A percentile compares a stretch with the other conserved stretches of the same genome.
Conservation (phyloP, 2,888 invertebrate species). For the Lasioglossum pauxillum region DNA sequence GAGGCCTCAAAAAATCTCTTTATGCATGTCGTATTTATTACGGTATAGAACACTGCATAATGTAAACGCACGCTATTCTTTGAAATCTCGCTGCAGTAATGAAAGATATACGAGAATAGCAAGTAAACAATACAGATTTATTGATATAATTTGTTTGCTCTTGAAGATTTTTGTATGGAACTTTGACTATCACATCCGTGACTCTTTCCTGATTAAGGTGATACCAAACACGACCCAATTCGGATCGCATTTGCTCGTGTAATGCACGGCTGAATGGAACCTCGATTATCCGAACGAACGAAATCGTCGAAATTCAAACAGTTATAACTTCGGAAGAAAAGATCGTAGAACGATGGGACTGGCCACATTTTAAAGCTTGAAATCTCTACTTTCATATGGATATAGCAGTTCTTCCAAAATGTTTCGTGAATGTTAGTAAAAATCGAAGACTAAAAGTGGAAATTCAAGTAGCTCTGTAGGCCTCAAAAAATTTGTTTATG, state of each 20-base stretch:
- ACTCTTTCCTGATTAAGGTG: background rate
- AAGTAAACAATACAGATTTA: background rate
- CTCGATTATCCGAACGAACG: background rate
- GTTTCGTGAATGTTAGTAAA: too few species aligned
- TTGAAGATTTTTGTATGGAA: background rate
- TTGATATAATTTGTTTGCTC: background rate
- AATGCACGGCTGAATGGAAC: background rate
- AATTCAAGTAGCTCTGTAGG: too few species aligned
- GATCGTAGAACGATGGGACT: too few species aligned
- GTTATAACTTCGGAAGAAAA: too few species aligned
- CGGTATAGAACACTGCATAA: background rate
- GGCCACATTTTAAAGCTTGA: too few species aligned
- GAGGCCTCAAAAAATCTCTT: too few species aligned
- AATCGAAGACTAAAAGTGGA: too few species aligned
- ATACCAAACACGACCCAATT: background rate
- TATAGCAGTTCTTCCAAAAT: too few species aligned
- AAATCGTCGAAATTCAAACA: too few species aligned
- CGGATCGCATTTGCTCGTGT: background rate
- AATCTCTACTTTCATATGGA: too few species aligned
- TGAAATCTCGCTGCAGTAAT: background rate
- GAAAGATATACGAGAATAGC: accelerated
- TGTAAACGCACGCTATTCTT: background rate
- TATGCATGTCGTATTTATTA: background rate
- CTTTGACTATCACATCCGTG: background rate
- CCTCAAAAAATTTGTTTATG: too few species aligned